These are phyloP conservation scores for Cheilosia impressa DNA, from an alignment of 2,888 invertebrate genomes.

Conservation along the genomic window DNA sequence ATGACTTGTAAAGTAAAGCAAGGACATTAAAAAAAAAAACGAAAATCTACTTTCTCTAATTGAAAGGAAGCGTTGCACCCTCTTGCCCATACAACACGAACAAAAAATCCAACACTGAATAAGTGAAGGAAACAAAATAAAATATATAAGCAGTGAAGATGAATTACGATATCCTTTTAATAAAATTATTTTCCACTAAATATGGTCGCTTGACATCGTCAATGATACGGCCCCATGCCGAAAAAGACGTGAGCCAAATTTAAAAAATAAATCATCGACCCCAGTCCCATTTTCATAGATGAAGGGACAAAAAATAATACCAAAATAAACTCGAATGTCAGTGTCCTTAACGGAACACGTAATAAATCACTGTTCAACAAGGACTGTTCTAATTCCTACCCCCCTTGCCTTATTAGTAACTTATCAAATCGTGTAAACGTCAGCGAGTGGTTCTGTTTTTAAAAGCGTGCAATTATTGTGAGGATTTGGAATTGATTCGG, in stretches of 20 bases:
- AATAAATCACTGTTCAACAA: constrained; percentile 65
- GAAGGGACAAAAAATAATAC: constrained; percentile 13
- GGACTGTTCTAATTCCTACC: constrained; percentile 23
- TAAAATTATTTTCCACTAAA: constrained; percentile 71
- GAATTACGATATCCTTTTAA: constrained; percentile 72
- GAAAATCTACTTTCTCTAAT: constrained; percentile 72
- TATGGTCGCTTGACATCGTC: constrained; percentile 64
- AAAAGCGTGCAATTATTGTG: constrained; percentile 23
- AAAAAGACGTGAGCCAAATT: constrained; percentile 56
- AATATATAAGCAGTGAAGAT: constrained; percentile 47
- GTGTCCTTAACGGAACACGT: constrained; percentile 35
- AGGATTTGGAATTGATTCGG: constrained; percentile 28
- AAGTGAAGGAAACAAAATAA: constrained; percentile 25
- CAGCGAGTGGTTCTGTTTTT: constrained; percentile 28
- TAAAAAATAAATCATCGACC: constrained; percentile 67
- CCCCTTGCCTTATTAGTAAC: constrained; percentile 50
- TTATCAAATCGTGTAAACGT: constrained; percentile 62
- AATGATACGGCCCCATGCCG: constrained; percentile 43
- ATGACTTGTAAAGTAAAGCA: constrained; percentile 66
- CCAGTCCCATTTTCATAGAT: constrained; percentile 35
- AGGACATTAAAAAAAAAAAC: constrained; percentile 63
- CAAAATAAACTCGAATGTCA: constrained; percentile 40
- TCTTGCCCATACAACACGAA: constrained; percentile 20
- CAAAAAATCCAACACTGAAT: constrained; percentile 23
- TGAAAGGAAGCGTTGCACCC: constrained; percentile 66